Evolutionary conservation across 2,888 invertebrate genomes (phyloP), one percentile per base, ranked within the genome.

Genomic region (Euplexia lucipara): DNA sequence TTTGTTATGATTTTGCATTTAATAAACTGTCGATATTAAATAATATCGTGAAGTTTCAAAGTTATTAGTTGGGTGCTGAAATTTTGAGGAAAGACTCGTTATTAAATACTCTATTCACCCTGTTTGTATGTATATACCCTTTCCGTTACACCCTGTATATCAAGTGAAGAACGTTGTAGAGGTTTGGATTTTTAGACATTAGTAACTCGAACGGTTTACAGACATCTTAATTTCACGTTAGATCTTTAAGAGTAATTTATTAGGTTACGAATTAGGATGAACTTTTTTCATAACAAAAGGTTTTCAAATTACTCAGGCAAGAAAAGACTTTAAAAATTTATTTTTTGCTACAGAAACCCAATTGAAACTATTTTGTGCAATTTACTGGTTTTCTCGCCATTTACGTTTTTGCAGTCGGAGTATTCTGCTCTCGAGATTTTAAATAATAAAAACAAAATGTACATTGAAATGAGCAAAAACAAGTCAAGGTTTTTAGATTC

Each of bases 401-500:
- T 56, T 9, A 42, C 9, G 10, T 74, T 66, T 56, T 65, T 70
- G 18, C 52, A 16, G 10, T 35, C 20, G 0, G 8, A 42, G 8
- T 58, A 20, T 30, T 53, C 7, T 16, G 48, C 8, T 53, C 14
- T 37, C 7, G 20, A 51, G 39, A 9, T 37, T 5, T 26, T 14
- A 41, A 65, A n/a, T n/a, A 20, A 42, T 52, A 52, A 54, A 44
- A 54, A 61, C n/a, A 35, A 47, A 49, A 54, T 39, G 16, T 16
- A 8, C 26, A 49, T 7, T 20, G 6, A 44, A 32, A 42, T 20
- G 16, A 39, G 52, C 16, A 48, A 53, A 39, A 67, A 34, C 26
- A 30, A 42, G 18, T 30, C 51, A 48, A 35, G 32, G 20, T 37
- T 22, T n/a, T 42, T 26, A 66, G 3, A 48, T 34, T 48, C 7